These are phyloP conservation scores for Conistra vaccinii DNA, from an alignment of 2,888 invertebrate genomes.

Conservation along the genomic window DNA sequence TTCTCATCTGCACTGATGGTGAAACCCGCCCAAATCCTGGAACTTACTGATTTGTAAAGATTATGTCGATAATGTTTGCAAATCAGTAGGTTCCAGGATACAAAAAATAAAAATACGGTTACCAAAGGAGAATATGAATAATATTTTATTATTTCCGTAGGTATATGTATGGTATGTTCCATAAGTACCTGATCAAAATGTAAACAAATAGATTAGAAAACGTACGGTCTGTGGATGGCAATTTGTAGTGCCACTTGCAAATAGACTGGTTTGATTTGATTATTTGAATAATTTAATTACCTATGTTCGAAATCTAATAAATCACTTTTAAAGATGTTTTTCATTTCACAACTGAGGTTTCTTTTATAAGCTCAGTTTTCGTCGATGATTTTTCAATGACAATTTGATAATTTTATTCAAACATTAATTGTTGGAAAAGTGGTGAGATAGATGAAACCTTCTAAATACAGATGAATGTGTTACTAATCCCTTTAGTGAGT, in stretches of 20 bases:
- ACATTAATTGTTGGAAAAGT: neutral
- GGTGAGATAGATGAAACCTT: neutral
- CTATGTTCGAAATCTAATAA: neutral
- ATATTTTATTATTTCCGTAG: neutral
- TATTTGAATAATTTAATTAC: neutral
- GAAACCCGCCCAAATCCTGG: neutral
- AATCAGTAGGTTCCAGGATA: neutral
- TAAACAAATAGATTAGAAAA: neutral
- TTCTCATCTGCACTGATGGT: neutral
- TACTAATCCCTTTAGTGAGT: neutral
- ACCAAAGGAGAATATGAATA: neutral
- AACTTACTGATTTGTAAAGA: neutral
- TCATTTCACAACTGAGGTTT: no score
- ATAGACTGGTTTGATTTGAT: neutral
- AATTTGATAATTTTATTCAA: neutral
- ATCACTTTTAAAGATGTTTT: neutral
- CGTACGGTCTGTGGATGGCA: neutral
- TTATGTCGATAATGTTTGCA: neutral
- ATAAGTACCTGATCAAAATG: neutral
- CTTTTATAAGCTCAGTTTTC: neutral
- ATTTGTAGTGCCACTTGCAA: neutral
- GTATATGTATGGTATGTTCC: neutral
- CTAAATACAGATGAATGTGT: neutral
- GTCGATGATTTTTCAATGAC: neutral
- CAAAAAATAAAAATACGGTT: neutral